Evolutionary conservation across 2,888 invertebrate species (phyloP), one percentile per base, ranked within the genome.

Genomic region (Eubasilissa splendida): DNA sequence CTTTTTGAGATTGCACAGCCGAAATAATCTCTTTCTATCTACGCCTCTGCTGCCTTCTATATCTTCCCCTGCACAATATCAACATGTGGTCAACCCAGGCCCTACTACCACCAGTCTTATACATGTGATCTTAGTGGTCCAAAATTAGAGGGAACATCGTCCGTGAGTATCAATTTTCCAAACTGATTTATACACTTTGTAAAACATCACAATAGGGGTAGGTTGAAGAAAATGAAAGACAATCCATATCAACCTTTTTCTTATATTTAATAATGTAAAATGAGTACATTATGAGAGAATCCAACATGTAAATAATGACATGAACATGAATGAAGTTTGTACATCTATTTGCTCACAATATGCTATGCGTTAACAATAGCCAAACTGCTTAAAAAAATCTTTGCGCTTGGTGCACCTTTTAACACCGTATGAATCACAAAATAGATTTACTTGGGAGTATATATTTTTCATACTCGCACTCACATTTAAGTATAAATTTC

Each of bases 241-340:
- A 10, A n/a, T 58, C 58, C 58, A 10, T 60, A 81, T 77, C 70
- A 77, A 68, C 71, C 71, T 76, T 75, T 73, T 80, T 88, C 88
- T 89, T 91, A 90, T 89, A 89, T 90, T 90, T 88, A 90, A 89
- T 80, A 88, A 90, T 90, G 89, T 90, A 90, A 84, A 91, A 91
- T 91, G 91, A 91, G 91, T 91, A 91, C 90, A 91, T 78, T 82
- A 81, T 83, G 82, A 82, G 80, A 76, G 58, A 80, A 81, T 81
- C 76, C 77, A 82, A 83, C 77, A 80, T 82, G 77, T 76, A 78
- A 80, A 71, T 79, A 59, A 81, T 77, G 76, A 82, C 76, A 78
- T 76, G 71, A 71, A 79, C 63, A 78, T 75, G 68, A 78, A 78
- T 74, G 42, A 75, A 74, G 53, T 78, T 78, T 78, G 78, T 75